Conservation (phyloP, 2,113 vertebrate species). For the Rhineura floridana region DNA sequence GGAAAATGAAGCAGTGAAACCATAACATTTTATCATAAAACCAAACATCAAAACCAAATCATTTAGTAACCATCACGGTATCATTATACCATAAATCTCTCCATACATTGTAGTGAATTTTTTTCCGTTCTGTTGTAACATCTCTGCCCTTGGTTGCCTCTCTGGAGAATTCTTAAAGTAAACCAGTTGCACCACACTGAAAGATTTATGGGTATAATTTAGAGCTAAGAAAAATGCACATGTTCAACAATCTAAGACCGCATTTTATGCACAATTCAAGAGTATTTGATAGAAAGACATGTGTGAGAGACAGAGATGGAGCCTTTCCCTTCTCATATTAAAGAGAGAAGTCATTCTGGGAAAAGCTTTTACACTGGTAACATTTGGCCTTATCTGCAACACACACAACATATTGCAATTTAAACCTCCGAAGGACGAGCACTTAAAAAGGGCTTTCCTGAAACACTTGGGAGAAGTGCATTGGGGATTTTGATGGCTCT, state of each 20-base stretch:
- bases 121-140: not conserved
- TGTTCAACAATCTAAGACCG: not conserved
- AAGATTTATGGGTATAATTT: not conserved
- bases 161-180: not conserved
- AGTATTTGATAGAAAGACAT: not conserved
- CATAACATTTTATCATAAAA: too few species aligned
- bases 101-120: not conserved
- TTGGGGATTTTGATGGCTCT: not conserved
- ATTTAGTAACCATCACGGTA: not conserved
- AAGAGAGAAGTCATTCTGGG: not conserved
- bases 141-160: not conserved
- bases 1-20: too few species aligned
- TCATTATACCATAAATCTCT: not conserved
- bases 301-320: not conserved
- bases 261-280: constrained; percentile 20
- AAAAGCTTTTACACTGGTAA: not conserved
- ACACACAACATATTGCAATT: not conserved
- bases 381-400: not conserved
- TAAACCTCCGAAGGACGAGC: not conserved
- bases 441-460: not conserved
- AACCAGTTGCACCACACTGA: not conserved
- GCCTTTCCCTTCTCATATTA: not conserved
- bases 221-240: constrained; percentile 11
- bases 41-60: too few species aligned
- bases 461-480: not conserved